Base-by-base conservation (phyloP, 2,888 invertebrate genomes). In the Dynastes tityus region DNA sequence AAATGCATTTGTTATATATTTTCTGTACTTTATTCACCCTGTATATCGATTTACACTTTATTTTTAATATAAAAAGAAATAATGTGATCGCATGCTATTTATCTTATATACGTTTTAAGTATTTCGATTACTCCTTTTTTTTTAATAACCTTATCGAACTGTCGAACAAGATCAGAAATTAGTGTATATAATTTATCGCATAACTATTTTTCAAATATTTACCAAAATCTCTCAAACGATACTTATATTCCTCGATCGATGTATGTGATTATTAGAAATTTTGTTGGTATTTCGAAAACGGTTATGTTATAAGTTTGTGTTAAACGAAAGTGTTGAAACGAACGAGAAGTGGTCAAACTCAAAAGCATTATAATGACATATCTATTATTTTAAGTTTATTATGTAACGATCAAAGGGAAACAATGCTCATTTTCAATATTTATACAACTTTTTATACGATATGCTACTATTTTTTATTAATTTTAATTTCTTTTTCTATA, bases 301-400 rank as follows among this genome's bases (percentile, higher is more conserved):
- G 29, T 3, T 61, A 22, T 61, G 22, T 61, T 29, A 2, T 29
- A 63, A 29, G 13, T 13, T 29, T 51, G 49, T 68, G 49, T 68
- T 5, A 3, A 65, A 5, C n/a, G 16, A 51, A 29, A 32, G 5
- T 13, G 63, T 13, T 45, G 63, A 63, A 32, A 63, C 11, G 32
- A 63, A 11, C 22, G 27, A 27, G 37, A 9, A 22, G 49, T 51
- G 22, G 11, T 29, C 32, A 51, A 68, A 22, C 49, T 51, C 22
- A 67, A 68, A 68, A 63, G 68, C 68, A 68, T 68, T 68, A 68
- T 22, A 51, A 68, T 68, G 68, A 68, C 68, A 68, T 68, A 68
- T 68, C 68, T 51, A 16, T 68, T 68, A 49, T 67, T 45, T 68
- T 27, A 16, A 1, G 22, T 68, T 68, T 51, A 68, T 51, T 51